Evolutionary conservation across 1,140 invertebrate species (phyloP).

Genomic region (Chironomus striatipennis): DNA sequence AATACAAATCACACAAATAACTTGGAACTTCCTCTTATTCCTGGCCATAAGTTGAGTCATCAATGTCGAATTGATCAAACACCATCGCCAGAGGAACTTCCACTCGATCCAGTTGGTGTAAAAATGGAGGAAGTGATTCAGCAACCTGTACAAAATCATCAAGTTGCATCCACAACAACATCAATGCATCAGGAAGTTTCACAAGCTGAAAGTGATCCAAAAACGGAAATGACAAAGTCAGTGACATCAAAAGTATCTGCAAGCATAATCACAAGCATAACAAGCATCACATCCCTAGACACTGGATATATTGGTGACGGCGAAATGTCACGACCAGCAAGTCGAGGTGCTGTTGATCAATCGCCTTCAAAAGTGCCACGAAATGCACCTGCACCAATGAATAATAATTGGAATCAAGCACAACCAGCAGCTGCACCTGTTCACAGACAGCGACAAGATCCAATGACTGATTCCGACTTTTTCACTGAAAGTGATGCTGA

Average conservation of each 20-base stretch:
- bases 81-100: slow-evolving; percentile 71
- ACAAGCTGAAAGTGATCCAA: slow-evolving; percentile 45
- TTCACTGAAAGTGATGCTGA: slow-evolving; percentile 81
- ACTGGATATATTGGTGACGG: slow-evolving; percentile 79
- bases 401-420: slow-evolving; percentile 27
- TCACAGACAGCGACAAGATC: slow-evolving; percentile 52
- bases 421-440: slow-evolving; percentile 30
- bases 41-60: slow-evolving; percentile 30
- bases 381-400: slow-evolving; percentile 26
- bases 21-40: slow-evolving; percentile 45
- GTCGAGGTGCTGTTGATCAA: slow-evolving; percentile 61
- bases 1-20: slow-evolving; percentile 43
- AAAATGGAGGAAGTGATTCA: slow-evolving; percentile 36
- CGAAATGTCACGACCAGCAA: slow-evolving; percentile 69
- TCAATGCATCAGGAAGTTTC: slow-evolving; percentile 41
- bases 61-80: slow-evolving; percentile 56
- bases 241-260: slow-evolving; percentile 49
- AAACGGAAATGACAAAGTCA: slow-evolving; percentile 50
- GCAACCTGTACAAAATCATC: slow-evolving; percentile 25
- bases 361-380: slow-evolving; percentile 43
- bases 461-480: slow-evolving; percentile 83
- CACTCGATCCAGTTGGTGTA: slow-evolving; percentile 57
- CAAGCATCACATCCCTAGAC: slow-evolving; percentile 75
- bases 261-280: slow-evolving; percentile 74
- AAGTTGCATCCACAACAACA: slow-evolving; percentile 27